Conservation (phyloP, 2,797 vertebrate species). For the Myiotriccus ornatus region DNA sequence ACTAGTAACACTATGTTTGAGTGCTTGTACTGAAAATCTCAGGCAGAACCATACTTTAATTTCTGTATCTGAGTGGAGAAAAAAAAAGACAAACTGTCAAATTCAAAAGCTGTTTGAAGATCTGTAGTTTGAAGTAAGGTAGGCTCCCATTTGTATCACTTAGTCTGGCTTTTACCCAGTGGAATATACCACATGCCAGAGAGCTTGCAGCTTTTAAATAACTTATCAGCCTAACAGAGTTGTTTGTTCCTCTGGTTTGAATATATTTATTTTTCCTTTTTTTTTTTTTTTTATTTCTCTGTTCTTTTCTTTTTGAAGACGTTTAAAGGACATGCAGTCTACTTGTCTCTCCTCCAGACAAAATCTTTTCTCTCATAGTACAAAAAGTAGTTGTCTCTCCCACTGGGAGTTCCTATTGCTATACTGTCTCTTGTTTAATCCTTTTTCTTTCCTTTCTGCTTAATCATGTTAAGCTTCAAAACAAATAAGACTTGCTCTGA, state of each 20-base stretch:
- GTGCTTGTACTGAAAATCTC: not conserved
- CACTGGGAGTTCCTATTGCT: not conserved
- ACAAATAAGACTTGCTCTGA: slow-evolving; percentile 36
- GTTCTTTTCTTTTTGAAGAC: not conserved
- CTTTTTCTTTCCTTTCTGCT: slow-evolving; percentile 21
- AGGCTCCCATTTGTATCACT: not conserved
- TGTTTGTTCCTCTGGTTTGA: not conserved
- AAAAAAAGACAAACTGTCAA: not conserved
- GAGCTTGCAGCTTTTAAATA: not conserved
- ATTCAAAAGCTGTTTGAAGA: not conserved
- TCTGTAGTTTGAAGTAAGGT: not conserved
- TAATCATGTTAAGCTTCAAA: slow-evolving; percentile 52
- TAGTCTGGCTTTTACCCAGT: not conserved
- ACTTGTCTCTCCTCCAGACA: not conserved
- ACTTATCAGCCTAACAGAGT: fast-evolving
- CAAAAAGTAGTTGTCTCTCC: not conserved
- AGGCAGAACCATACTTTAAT: not conserved
- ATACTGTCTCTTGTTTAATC: not conserved
- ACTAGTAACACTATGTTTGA: not conserved
- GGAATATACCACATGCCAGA: not conserved
- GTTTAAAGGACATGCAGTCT: not conserved
- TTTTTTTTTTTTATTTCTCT: not conserved
- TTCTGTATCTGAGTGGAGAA: not conserved
- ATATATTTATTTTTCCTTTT: not conserved
- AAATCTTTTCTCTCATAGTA: not conserved